Evolutionary conservation across 2,113 vertebrate species (phyloP).

Genomic region (Sminthopsis crassicaudata): DNA sequence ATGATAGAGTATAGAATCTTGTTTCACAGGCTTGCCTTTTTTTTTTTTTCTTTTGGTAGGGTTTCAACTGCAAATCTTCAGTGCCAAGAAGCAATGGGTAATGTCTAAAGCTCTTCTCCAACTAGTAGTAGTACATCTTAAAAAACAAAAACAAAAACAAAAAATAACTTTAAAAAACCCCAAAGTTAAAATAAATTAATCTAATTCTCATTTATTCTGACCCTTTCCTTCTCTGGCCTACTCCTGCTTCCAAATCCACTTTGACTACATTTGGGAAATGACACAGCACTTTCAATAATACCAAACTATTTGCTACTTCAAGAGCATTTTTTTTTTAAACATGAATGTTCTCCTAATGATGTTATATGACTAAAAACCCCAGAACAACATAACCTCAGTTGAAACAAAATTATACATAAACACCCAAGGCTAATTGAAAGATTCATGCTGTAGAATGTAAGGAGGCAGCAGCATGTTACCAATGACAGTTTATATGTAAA

Average conservation of each 20-base stretch:
- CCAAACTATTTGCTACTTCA: background rate
- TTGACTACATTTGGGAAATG: background rate
- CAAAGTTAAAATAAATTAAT: background rate
- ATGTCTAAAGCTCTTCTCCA: conserved; percentile 61
- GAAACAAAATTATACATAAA: background rate
- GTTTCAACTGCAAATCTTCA: conserved; percentile 68
- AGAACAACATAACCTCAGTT: background rate
- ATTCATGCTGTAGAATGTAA: background rate
- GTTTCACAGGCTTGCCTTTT: conserved; percentile 56
- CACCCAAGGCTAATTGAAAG: background rate
- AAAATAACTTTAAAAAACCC: no score
- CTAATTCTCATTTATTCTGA: background rate
- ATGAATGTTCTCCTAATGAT: background rate
- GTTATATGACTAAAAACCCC: background rate
- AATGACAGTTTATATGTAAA: background rate
- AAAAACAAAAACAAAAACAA: background rate
- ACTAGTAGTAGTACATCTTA: background rate
- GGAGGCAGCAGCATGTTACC: background rate
- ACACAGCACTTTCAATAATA: background rate
- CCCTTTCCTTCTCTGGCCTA: background rate
- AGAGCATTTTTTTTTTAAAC: background rate
- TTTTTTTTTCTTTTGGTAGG: conserved; percentile 65
- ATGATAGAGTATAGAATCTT: conserved; percentile 69
- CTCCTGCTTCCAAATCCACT: background rate
- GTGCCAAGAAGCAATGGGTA: conserved; percentile 75